Evolutionary conservation across 1,140 invertebrate genomes (phyloP).

Genomic region (Camponotus floridanus): DNA sequence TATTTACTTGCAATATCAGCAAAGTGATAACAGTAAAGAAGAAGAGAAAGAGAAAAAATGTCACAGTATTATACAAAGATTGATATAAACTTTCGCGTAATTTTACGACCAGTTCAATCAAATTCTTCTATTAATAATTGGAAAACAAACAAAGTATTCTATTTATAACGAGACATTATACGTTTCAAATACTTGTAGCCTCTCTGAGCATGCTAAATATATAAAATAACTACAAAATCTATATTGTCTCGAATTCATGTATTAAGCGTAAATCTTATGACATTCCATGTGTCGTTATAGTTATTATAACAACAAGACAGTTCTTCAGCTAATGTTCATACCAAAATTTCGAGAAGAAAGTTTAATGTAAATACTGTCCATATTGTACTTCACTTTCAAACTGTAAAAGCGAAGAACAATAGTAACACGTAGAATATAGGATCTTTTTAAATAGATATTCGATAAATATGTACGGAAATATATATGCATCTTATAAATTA

Average conservation of each 20-base stretch:
- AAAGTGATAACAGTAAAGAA: constrained; percentile 2
- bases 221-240: not conserved
- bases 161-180: constrained; percentile 34
- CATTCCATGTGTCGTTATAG: not conserved
- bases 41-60: constrained; percentile 15
- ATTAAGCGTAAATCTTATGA: constrained; percentile 2
- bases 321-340: constrained; percentile 5
- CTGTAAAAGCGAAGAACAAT: not conserved
- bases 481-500: constrained; percentile 29
- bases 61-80: constrained; percentile 18
- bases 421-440: not conserved
- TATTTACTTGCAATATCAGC: constrained; percentile 11
- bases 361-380: constrained; percentile 39
- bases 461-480: not conserved
- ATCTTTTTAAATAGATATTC: not conserved
- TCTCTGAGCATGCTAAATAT: constrained; percentile 26
- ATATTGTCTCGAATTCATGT: not conserved
- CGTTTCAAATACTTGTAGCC: constrained; percentile 15
- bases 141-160: constrained; percentile 30
- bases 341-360: not conserved
- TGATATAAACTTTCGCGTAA: not conserved
- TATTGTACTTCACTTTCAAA: constrained; percentile 12
- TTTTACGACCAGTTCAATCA: not conserved
- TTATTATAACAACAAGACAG: not conserved
- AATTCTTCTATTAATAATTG: constrained; percentile 11